Evolutionary conservation across 2,797 vertebrate genomes (phyloP).

Genomic region (Propithecus deckenii): DNA sequence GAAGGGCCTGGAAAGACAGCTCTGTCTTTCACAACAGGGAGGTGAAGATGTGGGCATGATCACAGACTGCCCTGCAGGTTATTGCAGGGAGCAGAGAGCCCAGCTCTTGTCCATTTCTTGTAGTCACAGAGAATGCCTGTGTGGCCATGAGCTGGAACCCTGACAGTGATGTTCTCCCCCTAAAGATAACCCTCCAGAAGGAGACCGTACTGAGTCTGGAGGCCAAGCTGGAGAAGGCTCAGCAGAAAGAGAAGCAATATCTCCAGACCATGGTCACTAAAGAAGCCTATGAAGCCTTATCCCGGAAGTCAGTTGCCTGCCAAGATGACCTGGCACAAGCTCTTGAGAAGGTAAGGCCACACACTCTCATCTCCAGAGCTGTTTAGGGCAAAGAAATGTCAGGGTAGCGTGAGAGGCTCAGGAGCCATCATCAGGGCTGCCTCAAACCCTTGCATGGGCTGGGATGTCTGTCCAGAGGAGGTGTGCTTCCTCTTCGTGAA

Average conservation of each 20-base stretch:
- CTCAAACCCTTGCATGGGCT: not conserved
- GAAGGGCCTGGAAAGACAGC: not conserved
- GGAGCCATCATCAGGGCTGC: not conserved
- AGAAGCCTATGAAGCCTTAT: slow-evolving; percentile 73
- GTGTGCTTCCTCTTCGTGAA: not conserved
- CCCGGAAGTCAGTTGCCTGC: slow-evolving; percentile 63
- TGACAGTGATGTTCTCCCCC: not conserved
- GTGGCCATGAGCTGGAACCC: not conserved
- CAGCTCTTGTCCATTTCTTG: not conserved
- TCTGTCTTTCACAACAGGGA: not conserved
- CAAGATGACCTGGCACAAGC: slow-evolving; percentile 77
- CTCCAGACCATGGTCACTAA: slow-evolving; percentile 69
- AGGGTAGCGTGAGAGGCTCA: rapidly evolving
- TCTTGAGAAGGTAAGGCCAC: slow-evolving; percentile 78
- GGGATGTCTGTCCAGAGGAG: not conserved
- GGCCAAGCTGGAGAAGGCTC: slow-evolving; percentile 69
- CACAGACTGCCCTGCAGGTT: not conserved
- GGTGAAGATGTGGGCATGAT: too few species aligned
- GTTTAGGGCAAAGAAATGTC: not conserved
- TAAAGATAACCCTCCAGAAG: slow-evolving; percentile 68
- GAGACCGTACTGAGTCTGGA: slow-evolving; percentile 69
- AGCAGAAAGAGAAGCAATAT: slow-evolving; percentile 46
- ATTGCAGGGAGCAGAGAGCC: not conserved
- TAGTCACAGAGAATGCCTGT: not conserved
- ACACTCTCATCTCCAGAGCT: not conserved